Base-by-base conservation (phyloP, 2,888 invertebrate species). In the Mimas tiliae region DNA sequence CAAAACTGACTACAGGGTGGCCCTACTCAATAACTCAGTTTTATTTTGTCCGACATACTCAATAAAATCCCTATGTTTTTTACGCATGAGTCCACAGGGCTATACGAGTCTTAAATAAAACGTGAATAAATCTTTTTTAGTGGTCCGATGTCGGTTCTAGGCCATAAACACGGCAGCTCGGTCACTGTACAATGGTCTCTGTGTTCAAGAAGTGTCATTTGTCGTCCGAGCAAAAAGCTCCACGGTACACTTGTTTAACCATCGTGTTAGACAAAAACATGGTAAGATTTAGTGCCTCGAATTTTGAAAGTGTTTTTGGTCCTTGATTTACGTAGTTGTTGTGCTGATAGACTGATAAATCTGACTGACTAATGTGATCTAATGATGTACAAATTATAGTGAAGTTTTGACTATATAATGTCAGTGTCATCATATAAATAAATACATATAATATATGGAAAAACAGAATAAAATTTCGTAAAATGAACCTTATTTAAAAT, bases 131-230 rank as follows among this genome's bases (percentile, higher is more conserved):
- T 85, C 80, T 84, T 77, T 75, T 84, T 81, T 85, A 84, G 82
- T 83, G 78, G 77, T 74, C 73, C 38, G 19, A 38, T 42, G 81
- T 78, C 82, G 81, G 81, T 84, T 80, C 83, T 82, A 76, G 80
- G 80, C 84, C 76, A 85, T 88, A 89, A 87, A 88, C 85, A 87
- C 81, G 82, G 78, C 79, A 73, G 79, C n/a, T n/a, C 79, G 87
- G 88, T 85, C 87, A 87, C 78, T 83, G 85, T 84, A 88, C 87
- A 88, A 86, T 82, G 83, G 84, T 80, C 78, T 79, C 76, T 76
- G 79, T 83, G 83, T 76, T 83, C 82, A 83, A 84, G 86, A 81
- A 85, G 80, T 76, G 81, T 82, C 85, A 87, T 89, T 87, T 85
- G 84, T 89, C 81, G 83, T 84, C 69, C 68, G 66, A 64, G 76